These are phyloP conservation scores for Tadarida brasiliensis DNA, from an alignment of 2,797 vertebrate species.

Conservation along the genomic window DNA sequence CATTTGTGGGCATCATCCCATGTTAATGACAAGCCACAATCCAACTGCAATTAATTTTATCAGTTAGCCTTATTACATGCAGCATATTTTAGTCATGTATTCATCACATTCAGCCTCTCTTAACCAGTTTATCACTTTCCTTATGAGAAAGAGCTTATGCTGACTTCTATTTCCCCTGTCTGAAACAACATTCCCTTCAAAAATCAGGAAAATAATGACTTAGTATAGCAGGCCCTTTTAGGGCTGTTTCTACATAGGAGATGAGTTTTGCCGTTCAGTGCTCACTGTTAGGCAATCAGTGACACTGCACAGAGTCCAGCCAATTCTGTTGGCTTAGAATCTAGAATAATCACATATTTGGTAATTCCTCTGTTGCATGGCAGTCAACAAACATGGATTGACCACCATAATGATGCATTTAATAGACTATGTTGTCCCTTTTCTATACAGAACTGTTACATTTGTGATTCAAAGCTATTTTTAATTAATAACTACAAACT, in stretches of 20 bases:
- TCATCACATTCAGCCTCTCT: conserved; percentile 37
- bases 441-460: background rate
- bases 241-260: conserved; percentile 14
- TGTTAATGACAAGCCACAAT: conserved; percentile 26
- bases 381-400: conserved; percentile 48
- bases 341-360: conserved; percentile 39
- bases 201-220: conserved; percentile 56
- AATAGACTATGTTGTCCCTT: background rate
- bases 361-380: background rate
- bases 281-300: background rate
- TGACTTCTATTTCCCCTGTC: conserved; percentile 56
- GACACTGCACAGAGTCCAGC: background rate
- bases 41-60: conserved; percentile 47
- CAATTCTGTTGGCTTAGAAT: background rate
- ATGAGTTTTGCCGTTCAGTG: conserved; percentile 25
- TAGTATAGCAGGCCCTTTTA: conserved; percentile 36
- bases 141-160: conserved; percentile 54
- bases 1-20: background rate
- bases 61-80: conserved; percentile 9
- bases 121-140: conserved; percentile 56
- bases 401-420: background rate
- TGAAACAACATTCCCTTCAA: conserved; percentile 55
- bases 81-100: conserved; percentile 38
- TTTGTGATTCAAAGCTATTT: conserved; percentile 50
- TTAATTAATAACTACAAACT: conserved; percentile 39